phyloP scores from a whole-genome alignment of 2,888 invertebrate species.

The Lingula anatina region DNA sequence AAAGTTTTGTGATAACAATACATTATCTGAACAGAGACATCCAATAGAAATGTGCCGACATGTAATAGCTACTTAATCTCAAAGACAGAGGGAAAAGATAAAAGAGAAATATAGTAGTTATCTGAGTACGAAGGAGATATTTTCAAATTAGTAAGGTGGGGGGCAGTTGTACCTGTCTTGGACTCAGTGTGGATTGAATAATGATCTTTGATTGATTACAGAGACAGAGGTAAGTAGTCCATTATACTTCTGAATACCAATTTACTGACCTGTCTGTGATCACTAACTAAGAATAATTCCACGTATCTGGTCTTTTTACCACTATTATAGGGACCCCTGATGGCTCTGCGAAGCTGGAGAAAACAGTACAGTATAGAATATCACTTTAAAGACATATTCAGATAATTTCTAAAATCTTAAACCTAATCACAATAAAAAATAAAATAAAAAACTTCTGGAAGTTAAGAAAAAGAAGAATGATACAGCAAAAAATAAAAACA shows the following conservation, averaged over 20 bases:
- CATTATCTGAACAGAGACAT: neutral
- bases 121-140: neutral
- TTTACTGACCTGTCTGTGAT: slow-evolving; percentile 41
- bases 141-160: no score
- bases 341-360: slow-evolving; percentile 25
- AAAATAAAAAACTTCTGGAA: no score
- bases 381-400: no score
- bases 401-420: no score
- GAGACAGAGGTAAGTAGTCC: no score
- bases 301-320: slow-evolving; percentile 39
- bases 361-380: slow-evolving; percentile 1
- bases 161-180: no score
- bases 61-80: neutral
- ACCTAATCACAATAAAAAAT: no score
- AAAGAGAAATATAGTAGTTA: neutral
- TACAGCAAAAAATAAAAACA: no score
- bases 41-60: neutral
- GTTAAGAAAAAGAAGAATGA: no score
- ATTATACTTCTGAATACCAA: no score
- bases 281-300: slow-evolving; percentile 47
- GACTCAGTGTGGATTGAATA: no score
- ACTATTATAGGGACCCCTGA: slow-evolving; percentile 39
- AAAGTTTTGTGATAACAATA: neutral
- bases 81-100: neutral
- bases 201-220: no score